Conservation (phyloP, 1,140 invertebrate species). For the Heliconius eleuchia region DNA sequence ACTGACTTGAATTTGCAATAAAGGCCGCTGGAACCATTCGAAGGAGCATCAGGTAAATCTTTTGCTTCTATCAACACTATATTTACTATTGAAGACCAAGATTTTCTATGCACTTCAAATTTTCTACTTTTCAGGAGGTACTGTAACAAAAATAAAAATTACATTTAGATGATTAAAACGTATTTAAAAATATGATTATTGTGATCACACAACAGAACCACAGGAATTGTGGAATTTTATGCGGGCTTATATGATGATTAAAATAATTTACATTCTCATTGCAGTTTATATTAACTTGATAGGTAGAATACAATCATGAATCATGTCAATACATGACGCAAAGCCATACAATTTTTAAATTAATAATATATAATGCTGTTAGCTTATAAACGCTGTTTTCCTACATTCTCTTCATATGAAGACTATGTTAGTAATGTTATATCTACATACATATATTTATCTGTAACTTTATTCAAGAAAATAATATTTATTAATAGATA, state of each 20-base stretch:
- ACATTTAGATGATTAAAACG: background rate
- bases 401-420: background rate
- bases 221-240: background rate
- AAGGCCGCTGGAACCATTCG: conserved; percentile 57
- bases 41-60: conserved; percentile 58
- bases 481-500: too few relatives aligned
- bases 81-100: conserved; percentile 68
- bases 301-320: background rate
- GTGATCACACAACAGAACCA: background rate
- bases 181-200: background rate
- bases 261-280: background rate
- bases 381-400: background rate
- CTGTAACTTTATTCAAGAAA: too few relatives aligned
- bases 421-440: too few relatives aligned
- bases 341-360: background rate
- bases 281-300: background rate
- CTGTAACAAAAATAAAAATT: conserved; percentile 47
- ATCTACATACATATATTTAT: background rate
- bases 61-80: conserved; percentile 72
- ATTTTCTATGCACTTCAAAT: conserved; percentile 68
- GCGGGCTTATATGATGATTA: background rate
- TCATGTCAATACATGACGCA: background rate
- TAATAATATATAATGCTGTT: background rate
- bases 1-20: conserved; percentile 76
- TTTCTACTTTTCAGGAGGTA: conserved; percentile 71